Evolutionary conservation across 2,888 invertebrate genomes (phyloP).

Genomic region (Erebia ligea): DNA sequence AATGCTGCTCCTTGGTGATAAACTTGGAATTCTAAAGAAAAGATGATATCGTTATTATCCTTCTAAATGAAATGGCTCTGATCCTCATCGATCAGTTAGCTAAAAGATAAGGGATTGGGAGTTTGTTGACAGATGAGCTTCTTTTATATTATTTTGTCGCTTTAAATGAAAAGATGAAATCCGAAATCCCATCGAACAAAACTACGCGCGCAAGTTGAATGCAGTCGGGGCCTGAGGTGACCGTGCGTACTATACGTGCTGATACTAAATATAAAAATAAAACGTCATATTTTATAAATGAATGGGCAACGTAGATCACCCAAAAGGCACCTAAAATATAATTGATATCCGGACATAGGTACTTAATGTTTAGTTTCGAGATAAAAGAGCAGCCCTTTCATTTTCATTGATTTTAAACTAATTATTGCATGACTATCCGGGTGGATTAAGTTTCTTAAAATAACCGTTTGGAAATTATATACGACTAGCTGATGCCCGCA

Average conservation of each 20-base stretch:
- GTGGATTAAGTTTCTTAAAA: neutral
- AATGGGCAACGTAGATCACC: no score
- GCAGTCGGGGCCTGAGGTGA: no score
- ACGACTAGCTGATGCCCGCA: no score
- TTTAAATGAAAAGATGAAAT: slow-evolving; percentile 3
- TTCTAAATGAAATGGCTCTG: slow-evolving; percentile 1
- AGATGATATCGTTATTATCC: neutral
- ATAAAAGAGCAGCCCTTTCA: no score
- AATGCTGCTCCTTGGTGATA: neutral
- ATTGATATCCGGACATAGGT: no score
- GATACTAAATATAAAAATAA: no score
- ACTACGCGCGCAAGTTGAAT: no score
- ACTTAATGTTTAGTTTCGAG: no score
- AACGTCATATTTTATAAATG: no score
- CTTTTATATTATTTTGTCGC: neutral
- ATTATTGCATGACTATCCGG: neutral
- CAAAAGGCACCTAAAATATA: no score
- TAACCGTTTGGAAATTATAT: neutral
- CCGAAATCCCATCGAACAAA: neutral
- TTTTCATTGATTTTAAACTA: no score
- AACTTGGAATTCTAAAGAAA: neutral
- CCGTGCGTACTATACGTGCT: no score
- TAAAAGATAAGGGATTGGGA: slow-evolving; percentile 13
- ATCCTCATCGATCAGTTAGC: slow-evolving; percentile 12
- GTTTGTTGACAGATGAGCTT: slow-evolving; percentile 12